These are phyloP conservation scores for Onychomys leucogaster DNA, from an alignment of 2,797 vertebrate genomes.

Conservation along the genomic window DNA sequence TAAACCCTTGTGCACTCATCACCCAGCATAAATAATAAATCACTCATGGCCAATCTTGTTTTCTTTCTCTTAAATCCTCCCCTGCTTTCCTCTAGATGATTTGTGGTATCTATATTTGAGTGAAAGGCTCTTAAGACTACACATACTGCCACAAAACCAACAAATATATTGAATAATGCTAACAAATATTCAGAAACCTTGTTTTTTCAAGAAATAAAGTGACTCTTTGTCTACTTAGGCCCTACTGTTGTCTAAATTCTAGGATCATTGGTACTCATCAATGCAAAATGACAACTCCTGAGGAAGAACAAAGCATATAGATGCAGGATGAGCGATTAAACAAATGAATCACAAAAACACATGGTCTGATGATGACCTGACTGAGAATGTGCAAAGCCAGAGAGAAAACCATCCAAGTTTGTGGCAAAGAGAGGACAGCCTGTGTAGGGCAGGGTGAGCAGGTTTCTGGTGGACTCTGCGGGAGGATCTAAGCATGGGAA, in stretches of 20 bases:
- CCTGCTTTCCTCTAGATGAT: not conserved
- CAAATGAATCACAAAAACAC: not conserved
- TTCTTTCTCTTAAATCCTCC: not conserved
- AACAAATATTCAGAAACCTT: not conserved
- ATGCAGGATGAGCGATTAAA: not conserved
- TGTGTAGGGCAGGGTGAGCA: accelerated
- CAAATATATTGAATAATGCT: not conserved
- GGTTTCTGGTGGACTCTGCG: accelerated
- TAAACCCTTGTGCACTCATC: too few relatives aligned
- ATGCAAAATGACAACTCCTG: not conserved
- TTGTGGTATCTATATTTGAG: not conserved
- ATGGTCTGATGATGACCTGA: too few relatives aligned
- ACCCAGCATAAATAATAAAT: not conserved
- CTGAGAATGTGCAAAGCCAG: not conserved
- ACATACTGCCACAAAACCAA: not conserved
- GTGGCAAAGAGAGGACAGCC: accelerated
- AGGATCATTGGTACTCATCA: not conserved
- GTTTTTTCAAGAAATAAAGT: not conserved
- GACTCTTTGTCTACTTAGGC: not conserved
- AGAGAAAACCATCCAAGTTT: accelerated
- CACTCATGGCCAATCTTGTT: not conserved
- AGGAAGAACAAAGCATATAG: not conserved
- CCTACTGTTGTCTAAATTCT: not conserved
- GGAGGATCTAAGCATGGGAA: too few relatives aligned
- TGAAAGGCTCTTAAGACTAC: not conserved